Conservation (phyloP, 2,113 vertebrate genomes). For the Otolemur garnettii region DNA sequence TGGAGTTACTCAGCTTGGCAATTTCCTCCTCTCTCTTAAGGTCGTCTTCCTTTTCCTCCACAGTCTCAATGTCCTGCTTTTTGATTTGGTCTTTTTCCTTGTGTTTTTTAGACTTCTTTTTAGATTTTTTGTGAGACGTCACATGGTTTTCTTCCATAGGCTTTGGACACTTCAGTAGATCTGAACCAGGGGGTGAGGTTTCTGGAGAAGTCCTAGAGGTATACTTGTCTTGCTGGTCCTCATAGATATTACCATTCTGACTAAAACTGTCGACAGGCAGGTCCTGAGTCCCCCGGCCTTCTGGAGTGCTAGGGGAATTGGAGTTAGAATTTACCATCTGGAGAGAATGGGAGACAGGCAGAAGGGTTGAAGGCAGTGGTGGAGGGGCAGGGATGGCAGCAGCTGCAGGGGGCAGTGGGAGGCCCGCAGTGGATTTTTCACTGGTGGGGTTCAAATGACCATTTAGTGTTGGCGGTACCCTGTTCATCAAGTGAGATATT, state of each 20-base stretch:
- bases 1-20: slow-evolving; percentile 64
- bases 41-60: slow-evolving; percentile 67
- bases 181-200: slow-evolving; percentile 79
- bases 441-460: slow-evolving; percentile 79
- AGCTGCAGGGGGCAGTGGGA: slow-evolving; percentile 79
- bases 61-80: slow-evolving; percentile 63
- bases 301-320: slow-evolving; percentile 93
- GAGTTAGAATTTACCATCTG: slow-evolving; percentile 90
- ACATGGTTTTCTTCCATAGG: slow-evolving; percentile 64
- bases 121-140: slow-evolving; percentile 88
- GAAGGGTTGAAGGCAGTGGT: slow-evolving; percentile 84
- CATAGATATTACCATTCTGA: slow-evolving; percentile 86
- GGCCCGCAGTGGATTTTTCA: slow-evolving; percentile 85
- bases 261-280: slow-evolving; percentile 88
- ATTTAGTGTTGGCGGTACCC: slow-evolving; percentile 84
- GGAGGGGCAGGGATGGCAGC: slow-evolving; percentile 79
- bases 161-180: slow-evolving; percentile 68
- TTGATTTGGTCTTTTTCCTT: slow-evolving; percentile 90
- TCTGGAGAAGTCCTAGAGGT: slow-evolving; percentile 86
- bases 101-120: slow-evolving; percentile 93
- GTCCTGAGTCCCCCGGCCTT: slow-evolving; percentile 93
- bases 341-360: slow-evolving; percentile 87
- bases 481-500: slow-evolving; percentile 91
- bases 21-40: slow-evolving; percentile 76
- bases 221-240: slow-evolving; percentile 89